phyloP scores from a whole-genome alignment of 2,888 invertebrate species.

The Cerastis rubricosa region DNA sequence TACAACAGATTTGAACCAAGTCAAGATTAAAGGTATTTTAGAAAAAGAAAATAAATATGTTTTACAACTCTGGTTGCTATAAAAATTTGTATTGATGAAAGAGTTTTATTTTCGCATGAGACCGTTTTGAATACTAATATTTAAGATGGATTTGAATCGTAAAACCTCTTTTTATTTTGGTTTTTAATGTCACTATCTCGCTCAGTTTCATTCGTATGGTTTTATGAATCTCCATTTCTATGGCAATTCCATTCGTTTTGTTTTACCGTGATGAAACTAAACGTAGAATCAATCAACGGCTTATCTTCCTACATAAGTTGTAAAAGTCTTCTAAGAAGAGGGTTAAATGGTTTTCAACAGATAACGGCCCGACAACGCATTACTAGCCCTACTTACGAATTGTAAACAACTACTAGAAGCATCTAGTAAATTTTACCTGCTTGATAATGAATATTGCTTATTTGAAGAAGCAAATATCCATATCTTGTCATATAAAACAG shows the following conservation, averaged over 20 bases:
- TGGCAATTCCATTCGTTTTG: slow-evolving; percentile 42
- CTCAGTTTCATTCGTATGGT: slow-evolving; percentile 31
- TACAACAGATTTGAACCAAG: slow-evolving; percentile 34
- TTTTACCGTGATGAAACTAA: slow-evolving; percentile 56
- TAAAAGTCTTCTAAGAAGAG: slow-evolving; percentile 57
- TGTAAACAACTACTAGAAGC: slow-evolving; percentile 45
- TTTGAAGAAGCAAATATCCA: slow-evolving; percentile 2
- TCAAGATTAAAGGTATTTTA: slow-evolving; percentile 62
- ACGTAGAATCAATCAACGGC: slow-evolving; percentile 57
- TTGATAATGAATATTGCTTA: slow-evolving; percentile 18
- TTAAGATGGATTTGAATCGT: slow-evolving; percentile 41
- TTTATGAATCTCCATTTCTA: slow-evolving; percentile 37
- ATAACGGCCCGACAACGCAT: slow-evolving; percentile 50
- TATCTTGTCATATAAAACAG: neutral
- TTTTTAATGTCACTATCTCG: slow-evolving; percentile 37
- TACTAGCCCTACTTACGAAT: slow-evolving; percentile 47
- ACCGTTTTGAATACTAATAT: slow-evolving; percentile 39
- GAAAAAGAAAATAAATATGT: slow-evolving; percentile 52
- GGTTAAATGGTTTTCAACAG: slow-evolving; percentile 55
- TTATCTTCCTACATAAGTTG: slow-evolving; percentile 60
- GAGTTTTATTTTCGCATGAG: slow-evolving; percentile 51
- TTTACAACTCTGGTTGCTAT: slow-evolving; percentile 51
- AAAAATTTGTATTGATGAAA: slow-evolving; percentile 60
- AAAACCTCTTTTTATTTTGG: slow-evolving; percentile 53
- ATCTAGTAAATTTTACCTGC: slow-evolving; percentile 37